Evolutionary conservation across 1,140 invertebrate genomes (phyloP), one percentile per base, ranked within the genome.

Genomic region (Campodea augens): DNA sequence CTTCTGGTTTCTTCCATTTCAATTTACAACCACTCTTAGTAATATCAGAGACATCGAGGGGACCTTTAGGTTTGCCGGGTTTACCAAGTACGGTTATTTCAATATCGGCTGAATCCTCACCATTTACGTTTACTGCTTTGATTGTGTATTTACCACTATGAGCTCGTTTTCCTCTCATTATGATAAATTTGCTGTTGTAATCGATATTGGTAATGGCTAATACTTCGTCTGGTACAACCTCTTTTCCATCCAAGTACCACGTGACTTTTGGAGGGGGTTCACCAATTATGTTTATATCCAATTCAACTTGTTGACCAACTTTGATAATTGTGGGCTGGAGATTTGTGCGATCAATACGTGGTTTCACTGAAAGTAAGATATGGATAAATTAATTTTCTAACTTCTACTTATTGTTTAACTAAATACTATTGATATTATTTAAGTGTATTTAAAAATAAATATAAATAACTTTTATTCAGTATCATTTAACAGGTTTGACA

Each of bases 11-110:
- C 58, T 93, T 75, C 90, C 91, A 91, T 56, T 88, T 79, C 1
- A 96, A 66, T 54, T 87, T 89, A 57, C 90, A 91, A 19, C 88
- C 82, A 59, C 91, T 88, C 66, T 95, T 93, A 1, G 82, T 90
- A 5, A 96, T 75, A 56, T 93, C 82, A 3, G 75, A 73, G 7
- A 93, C 81, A 49, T 91, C 81, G 41, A 96, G 60, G 0, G 91
- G 89, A 46, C 87, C 89, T 60, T 86, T 76, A 5, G 84, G 83
- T 49, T 76, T 75, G 25, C 72, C 70, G 29, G 88, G 88, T 53
- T 81, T 81, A 61, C 84, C 80, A 45, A 91, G 66, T 24, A 92
- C 72, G n/a, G 74, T 78, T 38, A 93, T 78, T 47, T 90, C 82
- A 24, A 98, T 72, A 53, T 91, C 84, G 7, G 88, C 91, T 49